phyloP scores from a whole-genome alignment of 2,113 vertebrate species.

The Echinops telfairi region DNA sequence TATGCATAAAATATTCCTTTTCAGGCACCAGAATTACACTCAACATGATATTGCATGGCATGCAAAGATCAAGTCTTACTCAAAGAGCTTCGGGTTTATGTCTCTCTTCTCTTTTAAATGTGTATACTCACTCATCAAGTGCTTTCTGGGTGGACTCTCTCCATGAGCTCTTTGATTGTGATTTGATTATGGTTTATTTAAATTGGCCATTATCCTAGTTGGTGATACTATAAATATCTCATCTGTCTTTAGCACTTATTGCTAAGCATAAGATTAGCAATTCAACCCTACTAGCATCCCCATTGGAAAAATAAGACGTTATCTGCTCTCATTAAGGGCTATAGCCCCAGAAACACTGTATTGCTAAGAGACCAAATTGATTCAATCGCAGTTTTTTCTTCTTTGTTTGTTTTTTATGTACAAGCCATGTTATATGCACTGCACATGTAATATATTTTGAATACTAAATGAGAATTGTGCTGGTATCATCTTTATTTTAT shows the following conservation, averaged over 20 bases:
- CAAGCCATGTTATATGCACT: not conserved
- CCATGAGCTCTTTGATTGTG: not conserved
- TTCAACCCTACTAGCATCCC: no score
- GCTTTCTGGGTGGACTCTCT: not conserved
- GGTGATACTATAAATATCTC: not conserved
- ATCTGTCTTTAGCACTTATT: not conserved
- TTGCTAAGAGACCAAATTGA: no score
- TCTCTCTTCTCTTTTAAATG: not conserved
- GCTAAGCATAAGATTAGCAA: no score
- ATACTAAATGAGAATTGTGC: not conserved
- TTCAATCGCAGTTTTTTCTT: no score
- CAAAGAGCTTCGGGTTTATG: not conserved
- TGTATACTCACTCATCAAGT: not conserved
- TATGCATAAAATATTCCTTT: not conserved
- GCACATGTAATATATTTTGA: not conserved
- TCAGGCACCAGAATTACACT: not conserved
- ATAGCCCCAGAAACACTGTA: no score
- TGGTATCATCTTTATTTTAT: not conserved
- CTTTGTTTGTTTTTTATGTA: no score
- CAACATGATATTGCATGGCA: not conserved
- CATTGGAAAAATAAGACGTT: no score
- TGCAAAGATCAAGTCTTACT: not conserved
- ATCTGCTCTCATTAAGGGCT: no score
- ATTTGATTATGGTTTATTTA: not conserved
- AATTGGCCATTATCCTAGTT: not conserved